phyloP scores from a whole-genome alignment of 1,140 invertebrate species.

The Babylonia areolata region DNA sequence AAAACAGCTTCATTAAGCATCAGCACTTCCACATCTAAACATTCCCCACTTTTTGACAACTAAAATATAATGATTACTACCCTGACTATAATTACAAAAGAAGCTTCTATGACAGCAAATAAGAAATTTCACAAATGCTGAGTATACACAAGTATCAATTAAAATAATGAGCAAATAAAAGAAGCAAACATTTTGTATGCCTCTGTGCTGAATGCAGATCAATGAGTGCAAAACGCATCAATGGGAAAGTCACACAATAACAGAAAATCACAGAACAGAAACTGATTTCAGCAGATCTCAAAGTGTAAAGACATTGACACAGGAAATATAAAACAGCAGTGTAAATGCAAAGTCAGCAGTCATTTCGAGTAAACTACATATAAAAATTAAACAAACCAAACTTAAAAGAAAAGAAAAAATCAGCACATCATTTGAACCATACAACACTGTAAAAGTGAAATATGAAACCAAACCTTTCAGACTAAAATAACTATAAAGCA shows the following conservation, averaged over 20 bases:
- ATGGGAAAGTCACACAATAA: too few relatives aligned
- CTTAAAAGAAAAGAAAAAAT: neutral
- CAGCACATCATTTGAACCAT: neutral
- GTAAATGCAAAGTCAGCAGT: neutral
- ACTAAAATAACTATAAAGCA: too few relatives aligned
- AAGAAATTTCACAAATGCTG: neutral
- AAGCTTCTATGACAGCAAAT: neutral
- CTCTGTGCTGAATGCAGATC: too few relatives aligned
- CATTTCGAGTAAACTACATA: neutral
- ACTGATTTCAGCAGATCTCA: neutral
- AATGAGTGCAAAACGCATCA: neutral
- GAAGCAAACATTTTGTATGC: neutral
- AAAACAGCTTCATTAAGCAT: neutral
- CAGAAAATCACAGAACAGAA: too few relatives aligned
- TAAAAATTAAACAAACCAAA: neutral
- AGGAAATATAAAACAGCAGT: neutral
- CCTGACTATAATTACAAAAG: neutral
- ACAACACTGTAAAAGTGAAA: too few relatives aligned
- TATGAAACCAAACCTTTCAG: too few relatives aligned
- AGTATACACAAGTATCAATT: neutral
- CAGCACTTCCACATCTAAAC: too few relatives aligned
- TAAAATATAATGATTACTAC: neutral
- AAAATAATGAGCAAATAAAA: neutral
- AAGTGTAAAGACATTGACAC: neutral
- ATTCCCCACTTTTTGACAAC: neutral